Evolutionary conservation across 2,888 invertebrate genomes (phyloP).

Genomic region (Mythimna loreyi): DNA sequence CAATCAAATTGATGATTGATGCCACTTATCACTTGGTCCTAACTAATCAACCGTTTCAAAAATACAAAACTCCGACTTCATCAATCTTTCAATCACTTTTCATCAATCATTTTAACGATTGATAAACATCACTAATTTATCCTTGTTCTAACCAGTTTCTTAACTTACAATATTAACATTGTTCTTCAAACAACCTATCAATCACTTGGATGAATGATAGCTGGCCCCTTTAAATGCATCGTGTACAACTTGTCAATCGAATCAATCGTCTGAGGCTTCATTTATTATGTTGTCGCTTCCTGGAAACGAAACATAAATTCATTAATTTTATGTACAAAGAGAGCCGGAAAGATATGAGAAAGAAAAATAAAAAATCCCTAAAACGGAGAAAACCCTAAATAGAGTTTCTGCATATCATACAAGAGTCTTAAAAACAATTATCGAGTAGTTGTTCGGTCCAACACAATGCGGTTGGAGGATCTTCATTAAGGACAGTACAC

Average conservation of each 20-base stretch:
- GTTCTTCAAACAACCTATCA: constrained; percentile 37
- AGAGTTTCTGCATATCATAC: too few species aligned
- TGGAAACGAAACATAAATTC: constrained; percentile 18
- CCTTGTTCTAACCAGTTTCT: constrained; percentile 13
- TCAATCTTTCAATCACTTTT: constrained; percentile 36
- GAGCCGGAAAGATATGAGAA: too few species aligned
- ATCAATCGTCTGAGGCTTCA: constrained; percentile 45
- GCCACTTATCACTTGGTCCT: constrained; percentile 57
- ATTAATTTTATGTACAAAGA: not conserved
- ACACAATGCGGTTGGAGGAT: too few species aligned
- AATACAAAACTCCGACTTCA: constrained; percentile 39
- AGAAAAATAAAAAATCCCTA: too few species aligned
- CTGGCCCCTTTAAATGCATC: constrained; percentile 51
- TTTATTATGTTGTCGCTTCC: constrained; percentile 42
- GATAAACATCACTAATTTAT: constrained; percentile 30
- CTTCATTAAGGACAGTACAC: too few species aligned
- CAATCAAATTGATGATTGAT: constrained; percentile 59
- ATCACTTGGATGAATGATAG: constrained; percentile 21
- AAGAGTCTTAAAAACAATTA: too few species aligned
- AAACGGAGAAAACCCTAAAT: too few species aligned
- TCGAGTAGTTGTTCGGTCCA: too few species aligned
- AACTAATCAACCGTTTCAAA: constrained; percentile 37
- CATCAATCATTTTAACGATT: constrained; percentile 28
- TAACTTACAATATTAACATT: constrained; percentile 33
- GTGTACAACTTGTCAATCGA: constrained; percentile 36